Evolutionary conservation across 2,888 invertebrate species (phyloP).

Genomic region (Oligia strigilis): DNA sequence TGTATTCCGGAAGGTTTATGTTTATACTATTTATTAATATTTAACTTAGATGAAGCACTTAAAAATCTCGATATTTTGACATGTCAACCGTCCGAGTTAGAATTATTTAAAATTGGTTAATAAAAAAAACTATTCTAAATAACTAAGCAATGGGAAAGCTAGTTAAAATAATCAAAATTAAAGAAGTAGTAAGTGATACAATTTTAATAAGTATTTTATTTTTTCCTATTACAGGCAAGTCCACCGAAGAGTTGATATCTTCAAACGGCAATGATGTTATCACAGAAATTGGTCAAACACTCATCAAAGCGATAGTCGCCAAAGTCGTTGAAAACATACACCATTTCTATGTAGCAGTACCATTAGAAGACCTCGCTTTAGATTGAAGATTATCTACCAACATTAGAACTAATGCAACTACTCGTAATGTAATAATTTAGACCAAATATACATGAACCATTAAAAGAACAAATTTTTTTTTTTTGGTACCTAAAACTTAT

Average conservation of each 20-base stretch:
- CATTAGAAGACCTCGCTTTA: slow-evolving; percentile 62
- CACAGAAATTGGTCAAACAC: slow-evolving; percentile 71
- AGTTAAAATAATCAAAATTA: neutral
- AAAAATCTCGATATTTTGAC: neutral
- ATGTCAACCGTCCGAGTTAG: neutral
- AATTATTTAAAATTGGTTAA: neutral
- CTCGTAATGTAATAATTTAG: neutral
- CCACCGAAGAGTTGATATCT: slow-evolving; percentile 66
- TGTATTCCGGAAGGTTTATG: neutral
- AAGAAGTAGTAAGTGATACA: neutral
- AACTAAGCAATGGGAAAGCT: neutral
- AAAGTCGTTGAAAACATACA: slow-evolving; percentile 60
- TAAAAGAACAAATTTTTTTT: neutral
- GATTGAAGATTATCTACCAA: slow-evolving; percentile 5
- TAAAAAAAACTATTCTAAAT: neutral
- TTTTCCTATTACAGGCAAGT: slow-evolving; percentile 54
- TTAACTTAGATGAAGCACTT: neutral
- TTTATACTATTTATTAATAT: neutral
- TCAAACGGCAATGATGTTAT: slow-evolving; percentile 74
- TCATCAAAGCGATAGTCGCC: slow-evolving; percentile 64
- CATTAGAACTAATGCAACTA: neutral
- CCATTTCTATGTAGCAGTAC: slow-evolving; percentile 60
- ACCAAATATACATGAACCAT: neutral
- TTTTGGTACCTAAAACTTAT: neutral
- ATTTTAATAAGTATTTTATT: neutral